Evolutionary conservation across 2,888 invertebrate species (phyloP).

Genomic region (Amphipyra berbera): DNA sequence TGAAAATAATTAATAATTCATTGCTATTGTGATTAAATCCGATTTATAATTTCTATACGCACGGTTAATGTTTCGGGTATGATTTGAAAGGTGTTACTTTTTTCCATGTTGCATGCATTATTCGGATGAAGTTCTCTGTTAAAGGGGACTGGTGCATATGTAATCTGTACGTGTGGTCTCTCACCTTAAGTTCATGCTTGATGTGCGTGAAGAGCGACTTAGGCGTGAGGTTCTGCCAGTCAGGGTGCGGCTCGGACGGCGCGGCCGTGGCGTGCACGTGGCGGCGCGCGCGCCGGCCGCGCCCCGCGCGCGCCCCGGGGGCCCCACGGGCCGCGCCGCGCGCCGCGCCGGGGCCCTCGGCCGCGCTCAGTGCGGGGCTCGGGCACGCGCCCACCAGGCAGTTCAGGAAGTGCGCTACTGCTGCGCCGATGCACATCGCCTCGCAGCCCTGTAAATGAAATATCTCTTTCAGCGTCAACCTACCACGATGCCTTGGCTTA

Average conservation of each 20-base stretch:
- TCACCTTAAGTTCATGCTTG: constrained; percentile 92
- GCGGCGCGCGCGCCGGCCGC: constrained; percentile 78
- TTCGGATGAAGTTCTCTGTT: too few species aligned
- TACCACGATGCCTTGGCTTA: too few species aligned
- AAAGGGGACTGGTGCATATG: too few species aligned
- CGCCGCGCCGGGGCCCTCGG: constrained; percentile 76
- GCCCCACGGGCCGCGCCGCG: constrained; percentile 70
- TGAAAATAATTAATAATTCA: constrained; percentile 68
- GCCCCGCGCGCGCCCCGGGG: constrained; percentile 43
- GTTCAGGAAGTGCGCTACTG: constrained; percentile 98
- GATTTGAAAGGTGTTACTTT: too few species aligned
- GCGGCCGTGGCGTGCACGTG: constrained; percentile 63
- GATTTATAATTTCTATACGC: not conserved
- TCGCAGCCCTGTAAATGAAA: constrained; percentile 92
- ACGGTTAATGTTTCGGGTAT: too few species aligned
- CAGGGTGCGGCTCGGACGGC: constrained; percentile 78
- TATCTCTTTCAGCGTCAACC: too few species aligned
- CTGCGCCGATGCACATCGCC: constrained; percentile 96
- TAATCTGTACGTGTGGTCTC: too few species aligned
- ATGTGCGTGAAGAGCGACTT: constrained; percentile 97
- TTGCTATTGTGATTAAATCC: not conserved
- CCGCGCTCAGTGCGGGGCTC: constrained; percentile 86
- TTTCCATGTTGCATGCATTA: too few species aligned
- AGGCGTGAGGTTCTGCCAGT: constrained; percentile 96
- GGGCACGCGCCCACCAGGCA: constrained; percentile 95